Conservation (phyloP, 2,797 vertebrate species). For the Rhinophrynus dorsalis region DNA sequence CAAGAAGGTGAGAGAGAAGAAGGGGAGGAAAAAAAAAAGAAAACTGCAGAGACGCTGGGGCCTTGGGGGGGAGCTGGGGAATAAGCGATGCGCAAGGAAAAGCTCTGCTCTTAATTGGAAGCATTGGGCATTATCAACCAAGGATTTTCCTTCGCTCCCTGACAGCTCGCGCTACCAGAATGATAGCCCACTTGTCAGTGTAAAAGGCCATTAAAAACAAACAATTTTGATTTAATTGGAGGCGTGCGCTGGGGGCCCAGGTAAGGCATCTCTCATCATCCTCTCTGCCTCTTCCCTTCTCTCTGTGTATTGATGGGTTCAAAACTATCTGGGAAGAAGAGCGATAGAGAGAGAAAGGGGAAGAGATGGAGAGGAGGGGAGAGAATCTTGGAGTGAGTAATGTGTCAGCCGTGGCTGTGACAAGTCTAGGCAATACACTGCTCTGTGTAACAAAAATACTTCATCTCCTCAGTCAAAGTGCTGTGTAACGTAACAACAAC, state of each 20-base stretch:
- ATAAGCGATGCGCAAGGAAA: conserved; percentile 92
- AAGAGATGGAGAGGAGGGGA: conserved; percentile 34
- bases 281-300: conserved; percentile 52
- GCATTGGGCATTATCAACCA: conserved; percentile 99
- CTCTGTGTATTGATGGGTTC: conserved; percentile 55
- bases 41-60: conserved; percentile 71
- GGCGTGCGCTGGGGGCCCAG: conserved; percentile 79
- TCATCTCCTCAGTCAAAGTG: not conserved
- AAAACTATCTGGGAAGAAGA: conserved; percentile 62
- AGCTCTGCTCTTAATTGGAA: conserved; percentile 98
- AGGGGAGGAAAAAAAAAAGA: conserved; percentile 61
- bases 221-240: conserved; percentile 99
- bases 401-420: conserved; percentile 64
- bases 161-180: conserved; percentile 97
- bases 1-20: conserved; percentile 64
- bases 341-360: conserved; percentile 57
- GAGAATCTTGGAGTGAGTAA: not conserved
- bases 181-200: conserved; percentile 99
- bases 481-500: not conserved
- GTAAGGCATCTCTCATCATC: conserved; percentile 69
- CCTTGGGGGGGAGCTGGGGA: conserved; percentile 78
- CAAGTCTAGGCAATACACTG: conserved; percentile 44
- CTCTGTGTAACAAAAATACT: not conserved
- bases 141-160: conserved; percentile 93
- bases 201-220: conserved; percentile 99